Base-by-base conservation (phyloP, 1,140 invertebrate species). In the Drosophila yakuba region DNA sequence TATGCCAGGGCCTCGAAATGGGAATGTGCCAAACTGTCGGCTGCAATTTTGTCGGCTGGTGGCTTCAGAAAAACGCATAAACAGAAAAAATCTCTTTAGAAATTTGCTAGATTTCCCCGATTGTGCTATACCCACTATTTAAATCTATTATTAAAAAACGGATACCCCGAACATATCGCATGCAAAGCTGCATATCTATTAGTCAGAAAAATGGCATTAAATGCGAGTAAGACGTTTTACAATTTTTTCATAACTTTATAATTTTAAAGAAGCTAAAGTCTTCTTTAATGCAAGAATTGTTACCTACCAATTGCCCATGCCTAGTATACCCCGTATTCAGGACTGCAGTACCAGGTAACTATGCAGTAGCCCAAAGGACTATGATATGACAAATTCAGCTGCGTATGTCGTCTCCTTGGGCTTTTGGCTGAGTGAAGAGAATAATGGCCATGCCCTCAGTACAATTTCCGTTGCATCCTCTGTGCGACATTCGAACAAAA, bases 391-490 rank as follows among this genome's bases (percentile, higher is more conserved):
- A 74, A 86, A 83, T 83, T 83, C 83, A 78, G 79, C 59, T 78
- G 39, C 78, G 60, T 52, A 56, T 66, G 32, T 38, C 64, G 64
- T 66, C 61, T 61, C 50, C 68, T 71, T 71, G 52, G 68, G 56
- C 52, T 68, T 23, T 36, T 23, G 39, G 47, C 55, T 44, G 64
- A 60, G 50, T 73, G 44, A 17, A 23, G 45, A 45, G 69, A 55
- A 55, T 52, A 66, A 57, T 81, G 72, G 59, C 51, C 48, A 50
- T 73, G 77, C 47, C 66, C 72, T 68, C 54, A 63, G 60, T 79
- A 67, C 83, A 86, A 86, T 86, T 86, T 86, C 80, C 83, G 83
- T 83, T 83, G 83, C 74, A 88, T 64, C 67, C 62, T 57, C 58
- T 35, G 62, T 41, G 43, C 41, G 25, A 35, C 64, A 57, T 25